Conservation (phyloP, 2,113 vertebrate species). For the Petromus typicus region DNA sequence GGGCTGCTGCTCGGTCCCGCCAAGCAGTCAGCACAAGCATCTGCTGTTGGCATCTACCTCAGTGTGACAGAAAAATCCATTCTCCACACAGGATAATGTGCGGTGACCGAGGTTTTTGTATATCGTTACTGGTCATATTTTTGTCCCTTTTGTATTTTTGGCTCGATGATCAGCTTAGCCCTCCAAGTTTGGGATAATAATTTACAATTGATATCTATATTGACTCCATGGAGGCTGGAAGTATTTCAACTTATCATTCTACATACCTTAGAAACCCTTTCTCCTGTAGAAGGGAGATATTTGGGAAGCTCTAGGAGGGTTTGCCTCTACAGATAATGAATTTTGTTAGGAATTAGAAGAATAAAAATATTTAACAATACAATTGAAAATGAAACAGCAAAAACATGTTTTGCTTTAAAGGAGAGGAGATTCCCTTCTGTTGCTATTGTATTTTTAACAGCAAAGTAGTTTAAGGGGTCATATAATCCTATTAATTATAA, state of each 20-base stretch:
- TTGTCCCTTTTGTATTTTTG: neutral
- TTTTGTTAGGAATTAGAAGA: neutral
- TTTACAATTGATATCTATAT: neutral
- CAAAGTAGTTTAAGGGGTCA: neutral
- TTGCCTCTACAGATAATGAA: neutral
- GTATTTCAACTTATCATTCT: neutral
- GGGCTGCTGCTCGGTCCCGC: neutral
- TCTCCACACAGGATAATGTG: neutral
- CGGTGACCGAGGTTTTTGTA: neutral
- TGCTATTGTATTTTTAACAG: neutral
- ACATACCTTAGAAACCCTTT: neutral
- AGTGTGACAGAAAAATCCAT: neutral
- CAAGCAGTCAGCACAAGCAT: neutral
- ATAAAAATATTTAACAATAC: neutral
- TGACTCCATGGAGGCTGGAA: neutral
- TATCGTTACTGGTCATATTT: constrained; percentile 1
- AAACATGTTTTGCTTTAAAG: neutral
- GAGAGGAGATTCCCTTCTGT: neutral
- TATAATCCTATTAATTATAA: neutral
- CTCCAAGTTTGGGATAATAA: neutral
- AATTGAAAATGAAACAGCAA: constrained; percentile 14
- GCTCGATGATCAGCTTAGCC: neutral
- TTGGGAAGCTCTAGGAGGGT: neutral
- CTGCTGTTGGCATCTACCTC: neutral
- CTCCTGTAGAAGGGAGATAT: neutral